Evolutionary conservation across 2,113 vertebrate genomes (phyloP).

Genomic region (Sceloporus undulatus): DNA sequence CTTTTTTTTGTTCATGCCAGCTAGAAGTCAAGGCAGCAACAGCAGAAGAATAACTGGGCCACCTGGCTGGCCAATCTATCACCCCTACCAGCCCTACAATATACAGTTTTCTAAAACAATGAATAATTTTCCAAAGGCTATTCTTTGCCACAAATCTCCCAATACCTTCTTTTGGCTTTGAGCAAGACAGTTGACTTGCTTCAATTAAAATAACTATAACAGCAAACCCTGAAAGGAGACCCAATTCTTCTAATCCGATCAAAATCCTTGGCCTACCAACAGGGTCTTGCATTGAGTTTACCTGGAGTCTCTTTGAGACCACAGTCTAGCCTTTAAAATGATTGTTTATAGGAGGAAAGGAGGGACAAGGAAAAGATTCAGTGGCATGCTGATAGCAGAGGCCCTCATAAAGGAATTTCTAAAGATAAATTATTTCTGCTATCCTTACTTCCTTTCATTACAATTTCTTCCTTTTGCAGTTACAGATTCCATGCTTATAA

Average conservation of each 20-base stretch:
- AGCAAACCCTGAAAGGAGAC: background rate
- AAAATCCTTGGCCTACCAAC: too few relatives aligned
- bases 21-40: background rate
- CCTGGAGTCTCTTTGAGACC: background rate
- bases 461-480: constrained; percentile 2
- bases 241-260: background rate
- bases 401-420: background rate
- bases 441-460: constrained; percentile 21
- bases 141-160: background rate
- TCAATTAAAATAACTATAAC: background rate
- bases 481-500: background rate
- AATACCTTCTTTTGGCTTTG: background rate
- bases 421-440: background rate
- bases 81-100: background rate
- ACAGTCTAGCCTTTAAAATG: background rate
- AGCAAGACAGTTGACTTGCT: background rate
- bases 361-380: background rate
- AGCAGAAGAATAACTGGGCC: background rate
- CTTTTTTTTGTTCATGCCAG: too few relatives aligned
- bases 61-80: background rate
- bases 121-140: background rate
- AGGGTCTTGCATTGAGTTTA: too few relatives aligned
- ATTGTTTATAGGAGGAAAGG: background rate
- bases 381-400: background rate
- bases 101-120: too few relatives aligned